Conservation (phyloP, 2,797 vertebrate species). For the Pteropus rufus region DNA sequence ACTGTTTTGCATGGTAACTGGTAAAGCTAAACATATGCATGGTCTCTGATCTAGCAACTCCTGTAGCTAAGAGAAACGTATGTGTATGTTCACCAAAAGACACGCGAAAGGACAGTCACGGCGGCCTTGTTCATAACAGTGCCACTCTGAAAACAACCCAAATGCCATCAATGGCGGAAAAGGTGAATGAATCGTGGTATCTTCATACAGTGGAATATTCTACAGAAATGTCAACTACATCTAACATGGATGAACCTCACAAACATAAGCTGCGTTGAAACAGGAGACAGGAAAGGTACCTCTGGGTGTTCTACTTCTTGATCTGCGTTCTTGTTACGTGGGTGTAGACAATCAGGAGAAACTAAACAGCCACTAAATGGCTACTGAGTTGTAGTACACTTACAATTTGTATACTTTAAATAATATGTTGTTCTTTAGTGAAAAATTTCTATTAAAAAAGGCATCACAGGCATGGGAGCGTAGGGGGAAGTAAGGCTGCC, state of each 20-base stretch:
- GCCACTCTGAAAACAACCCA: background rate
- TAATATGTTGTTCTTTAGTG: background rate
- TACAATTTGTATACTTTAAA: background rate
- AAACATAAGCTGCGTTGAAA: background rate
- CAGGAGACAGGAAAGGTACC: background rate
- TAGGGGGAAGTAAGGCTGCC: background rate
- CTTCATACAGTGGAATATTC: background rate
- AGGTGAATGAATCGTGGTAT: background rate
- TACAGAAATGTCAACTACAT: background rate
- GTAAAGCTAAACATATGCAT: rapidly evolving
- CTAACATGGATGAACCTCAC: background rate
- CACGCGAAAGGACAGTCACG: rapidly evolving
- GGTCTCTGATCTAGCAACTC: background rate
- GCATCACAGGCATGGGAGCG: background rate
- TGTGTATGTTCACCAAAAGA: background rate
- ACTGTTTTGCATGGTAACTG: background rate
- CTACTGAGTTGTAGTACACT: background rate
- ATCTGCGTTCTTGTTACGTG: background rate
- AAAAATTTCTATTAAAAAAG: background rate
- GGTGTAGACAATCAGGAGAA: background rate
- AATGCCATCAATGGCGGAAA: background rate
- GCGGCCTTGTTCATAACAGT: background rate
- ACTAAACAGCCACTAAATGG: background rate
- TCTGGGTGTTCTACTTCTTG: background rate
- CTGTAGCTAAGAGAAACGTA: background rate